Base-by-base conservation (phyloP, 2,888 invertebrate species). In the Cheiracanthium punctorium region DNA sequence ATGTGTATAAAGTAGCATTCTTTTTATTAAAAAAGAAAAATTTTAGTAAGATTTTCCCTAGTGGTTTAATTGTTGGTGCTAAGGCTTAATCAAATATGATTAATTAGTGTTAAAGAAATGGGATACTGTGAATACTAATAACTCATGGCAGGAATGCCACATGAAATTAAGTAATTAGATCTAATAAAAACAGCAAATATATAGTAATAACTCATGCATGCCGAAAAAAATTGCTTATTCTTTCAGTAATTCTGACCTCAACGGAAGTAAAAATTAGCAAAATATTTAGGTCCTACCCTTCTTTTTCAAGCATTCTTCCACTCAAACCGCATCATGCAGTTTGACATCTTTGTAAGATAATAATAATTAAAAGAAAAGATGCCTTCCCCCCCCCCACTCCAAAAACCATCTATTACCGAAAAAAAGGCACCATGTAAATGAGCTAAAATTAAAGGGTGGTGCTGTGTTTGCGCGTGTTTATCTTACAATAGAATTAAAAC, bases 401-500 rank as follows among this genome's bases (percentile, higher is more conserved):
- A 41, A 37, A 72, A 48, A 29, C 48, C 43, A 72, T 72, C 30
- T 30, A 72, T 72, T 72, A 72, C 58, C 20, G 58, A 20, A 58
- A 58, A 58, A 48, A 28, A 24, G 32, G 17, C 12, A 28, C 17
- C 37, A 37, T 82, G 82, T 71, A 76, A 81, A 82, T 85, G 52
- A 79, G 69, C 67, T 71, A 17, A 41, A 79, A 85, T 85, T 79
- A 74, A 85, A 69, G 79, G 84, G 84, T 67, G 84, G 65, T 43
- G 20, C 24, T 37, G 2, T 7, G 17, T 52, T 43, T 72, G 28
- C 5, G 64, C 71, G 80, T 65, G 65, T 72, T 80, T 80, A 80
- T 32, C 80, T 20, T 41, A 80, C 77, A 77, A 77, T 69, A 77
- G 77, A 69, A 30, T 69, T 58, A 58, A 58, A 58, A 58, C 58